A percentile compares a stretch with the other conserved stretches of the same genome.
These are phyloP conservation scores for Montipora foliosa DNA, from an alignment of 64 coral and sea anemone species.

Conservation along the genomic window DNA sequence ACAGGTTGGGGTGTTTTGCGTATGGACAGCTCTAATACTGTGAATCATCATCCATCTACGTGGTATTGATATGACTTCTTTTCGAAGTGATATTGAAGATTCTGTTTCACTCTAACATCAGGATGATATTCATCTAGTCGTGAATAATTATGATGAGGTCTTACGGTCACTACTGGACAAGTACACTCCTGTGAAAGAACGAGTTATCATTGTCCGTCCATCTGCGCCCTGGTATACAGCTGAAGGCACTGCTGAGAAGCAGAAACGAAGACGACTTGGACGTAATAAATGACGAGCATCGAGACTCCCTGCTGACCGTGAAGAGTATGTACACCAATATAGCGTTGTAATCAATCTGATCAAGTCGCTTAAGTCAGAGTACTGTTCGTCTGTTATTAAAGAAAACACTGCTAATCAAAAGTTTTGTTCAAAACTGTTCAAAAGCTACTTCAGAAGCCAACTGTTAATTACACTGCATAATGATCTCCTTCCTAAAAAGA, in stretches of 20 bases:
- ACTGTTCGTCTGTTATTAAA: background rate
- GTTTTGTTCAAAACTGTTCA: background rate
- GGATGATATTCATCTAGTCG: constrained; percentile 33
- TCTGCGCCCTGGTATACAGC: background rate
- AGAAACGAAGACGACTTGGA: no score
- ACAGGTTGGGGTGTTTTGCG: no score
- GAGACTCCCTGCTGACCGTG: background rate
- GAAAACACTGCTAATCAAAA: background rate
- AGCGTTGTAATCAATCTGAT: no score
- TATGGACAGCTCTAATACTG: no score
- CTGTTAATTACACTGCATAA: background rate
- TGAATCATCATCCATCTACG: no score
- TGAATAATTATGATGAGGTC: constrained; percentile 30
- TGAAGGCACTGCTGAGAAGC: no score
- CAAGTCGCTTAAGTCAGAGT: background rate
- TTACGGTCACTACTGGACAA: constrained; percentile 48
- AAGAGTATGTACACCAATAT: background rate
- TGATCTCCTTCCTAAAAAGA: background rate
- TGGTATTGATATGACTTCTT: no score
- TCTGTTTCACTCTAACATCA: background rate
- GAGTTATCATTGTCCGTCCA: constrained; percentile 39
- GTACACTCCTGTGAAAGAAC: constrained; percentile 42
- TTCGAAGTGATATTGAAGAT: no score
- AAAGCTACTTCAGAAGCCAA: background rate
- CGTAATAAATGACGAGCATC: background rate